phyloP scores from a whole-genome alignment of 2,113 vertebrate species.

The Falcunculus frontatus region DNA sequence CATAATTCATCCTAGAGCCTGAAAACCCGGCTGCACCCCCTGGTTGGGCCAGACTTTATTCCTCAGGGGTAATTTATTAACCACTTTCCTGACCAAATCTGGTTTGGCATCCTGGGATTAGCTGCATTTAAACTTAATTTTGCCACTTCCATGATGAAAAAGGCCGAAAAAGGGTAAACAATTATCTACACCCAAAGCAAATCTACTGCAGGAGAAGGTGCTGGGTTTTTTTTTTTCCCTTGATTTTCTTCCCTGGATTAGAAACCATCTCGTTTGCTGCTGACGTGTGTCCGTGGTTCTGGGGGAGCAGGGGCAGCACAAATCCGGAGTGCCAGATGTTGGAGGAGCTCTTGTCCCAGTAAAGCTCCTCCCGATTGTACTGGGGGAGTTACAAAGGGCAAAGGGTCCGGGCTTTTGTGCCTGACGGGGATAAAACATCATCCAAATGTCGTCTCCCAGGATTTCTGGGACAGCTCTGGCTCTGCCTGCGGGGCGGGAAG shows the following conservation, averaged over 20 bases:
- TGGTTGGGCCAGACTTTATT: background rate
- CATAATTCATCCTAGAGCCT: background rate
- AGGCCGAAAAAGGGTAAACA: background rate
- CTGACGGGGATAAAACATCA: background rate
- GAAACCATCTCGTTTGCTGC: background rate
- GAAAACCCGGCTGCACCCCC: background rate
- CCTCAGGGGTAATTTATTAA: background rate
- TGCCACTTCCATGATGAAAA: background rate
- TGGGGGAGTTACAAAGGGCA: background rate
- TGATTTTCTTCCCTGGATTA: background rate
- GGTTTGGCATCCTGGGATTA: background rate
- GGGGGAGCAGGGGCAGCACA: background rate
- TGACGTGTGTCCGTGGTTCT: background rate
- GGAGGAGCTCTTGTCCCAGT: background rate
- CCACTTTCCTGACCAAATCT: background rate
- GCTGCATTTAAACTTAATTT: background rate
- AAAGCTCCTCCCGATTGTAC: background rate
- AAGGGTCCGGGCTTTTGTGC: background rate
- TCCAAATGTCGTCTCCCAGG: fast-evolving
- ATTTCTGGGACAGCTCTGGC: background rate
- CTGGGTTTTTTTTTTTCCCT: background rate
- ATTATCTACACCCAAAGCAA: fast-evolving
- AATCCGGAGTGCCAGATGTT: background rate
- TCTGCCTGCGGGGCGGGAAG: background rate
- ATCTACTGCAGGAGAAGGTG: background rate